A percentile compares a stretch with the other conserved stretches of the same genome.
Evolutionary conservation across 53 echinoderm and acorn worm genomes (phyloP).

Genomic region (Henricia sp.): DNA sequence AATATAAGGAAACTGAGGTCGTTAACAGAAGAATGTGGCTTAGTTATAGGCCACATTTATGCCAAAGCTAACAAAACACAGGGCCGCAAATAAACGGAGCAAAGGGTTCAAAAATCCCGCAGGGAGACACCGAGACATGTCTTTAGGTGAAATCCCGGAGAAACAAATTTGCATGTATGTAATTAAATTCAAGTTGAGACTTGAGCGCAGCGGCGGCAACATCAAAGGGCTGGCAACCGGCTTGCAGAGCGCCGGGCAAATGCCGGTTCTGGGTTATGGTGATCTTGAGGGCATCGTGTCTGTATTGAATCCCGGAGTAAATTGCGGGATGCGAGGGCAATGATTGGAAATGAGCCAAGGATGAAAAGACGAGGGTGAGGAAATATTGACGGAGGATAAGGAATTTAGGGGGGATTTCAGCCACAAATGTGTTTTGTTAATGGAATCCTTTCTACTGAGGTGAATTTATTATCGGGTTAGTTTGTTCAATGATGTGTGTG

Average conservation of each 20-base stretch:
- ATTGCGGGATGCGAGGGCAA: constrained; percentile 28
- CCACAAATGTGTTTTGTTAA: constrained; percentile 1
- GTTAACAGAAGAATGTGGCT: not conserved
- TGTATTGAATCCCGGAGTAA: constrained; percentile 44
- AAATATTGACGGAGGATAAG: too few relatives aligned
- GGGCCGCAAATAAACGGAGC: not conserved
- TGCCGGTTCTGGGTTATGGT: constrained; percentile 36
- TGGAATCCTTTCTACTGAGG: too few relatives aligned
- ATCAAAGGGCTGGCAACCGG: constrained; percentile 34
- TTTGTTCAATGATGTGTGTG: too few relatives aligned
- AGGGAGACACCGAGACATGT: constrained; percentile 23
- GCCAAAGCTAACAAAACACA: constrained; percentile 13
- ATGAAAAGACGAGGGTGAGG: constrained; percentile 29
- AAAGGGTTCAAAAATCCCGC: constrained; percentile 8
- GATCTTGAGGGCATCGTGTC: constrained; percentile 46
- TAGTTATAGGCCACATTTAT: constrained; percentile 19
- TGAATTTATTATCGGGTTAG: too few relatives aligned
- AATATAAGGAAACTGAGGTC: constrained; percentile 22
- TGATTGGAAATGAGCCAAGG: constrained; percentile 42
- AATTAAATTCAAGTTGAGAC: constrained; percentile 61
- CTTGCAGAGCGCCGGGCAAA: constrained; percentile 21
- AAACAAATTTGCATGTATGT: constrained; percentile 66
- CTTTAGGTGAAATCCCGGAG: constrained; percentile 38
- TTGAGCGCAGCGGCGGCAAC: constrained; percentile 38
- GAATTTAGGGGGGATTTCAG: constrained; percentile 3